These are phyloP conservation scores for Picathartes gymnocephalus DNA, from an alignment of 2,113 vertebrate species.

Conservation along the genomic window DNA sequence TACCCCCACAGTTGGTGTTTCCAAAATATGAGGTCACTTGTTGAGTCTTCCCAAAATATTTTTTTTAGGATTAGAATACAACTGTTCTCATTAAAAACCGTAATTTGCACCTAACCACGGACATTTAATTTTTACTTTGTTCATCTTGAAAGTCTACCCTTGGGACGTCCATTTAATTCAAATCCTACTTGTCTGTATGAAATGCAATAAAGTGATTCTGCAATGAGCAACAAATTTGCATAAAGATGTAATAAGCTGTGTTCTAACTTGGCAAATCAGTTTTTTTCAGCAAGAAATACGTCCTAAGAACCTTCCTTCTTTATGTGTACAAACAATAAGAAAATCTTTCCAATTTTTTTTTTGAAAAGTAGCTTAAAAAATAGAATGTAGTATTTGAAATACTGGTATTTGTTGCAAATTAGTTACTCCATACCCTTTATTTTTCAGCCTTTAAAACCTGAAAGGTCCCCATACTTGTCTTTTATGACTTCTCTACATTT, in stretches of 20 bases:
- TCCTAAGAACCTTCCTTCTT: not conserved
- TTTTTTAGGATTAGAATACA: not conserved
- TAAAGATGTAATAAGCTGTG: not conserved
- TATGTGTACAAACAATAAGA: fast-evolving
- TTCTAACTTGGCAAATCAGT: not conserved
- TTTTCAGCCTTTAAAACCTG: not conserved
- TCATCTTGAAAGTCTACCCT: not conserved
- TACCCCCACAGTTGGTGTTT: not conserved
- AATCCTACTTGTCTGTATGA: not conserved
- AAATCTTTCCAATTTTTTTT: not conserved
- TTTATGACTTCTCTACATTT: not conserved
- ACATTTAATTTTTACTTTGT: not conserved
- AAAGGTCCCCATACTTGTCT: not conserved
- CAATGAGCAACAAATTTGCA: not conserved
- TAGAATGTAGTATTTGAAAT: not conserved
- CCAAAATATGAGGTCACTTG: not conserved
- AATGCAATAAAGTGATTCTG: not conserved
- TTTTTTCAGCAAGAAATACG: not conserved
- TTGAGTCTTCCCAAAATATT: not conserved
- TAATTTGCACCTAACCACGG: not conserved
- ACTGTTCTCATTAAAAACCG: not conserved
- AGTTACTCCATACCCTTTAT: not conserved
- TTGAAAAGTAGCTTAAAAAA: not conserved
- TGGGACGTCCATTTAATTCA: not conserved
- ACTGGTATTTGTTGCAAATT: not conserved